phyloP scores from a whole-genome alignment of 37 sponge, comb jelly and placozoan species.

The Halisarca cf. caerulea region DNA sequence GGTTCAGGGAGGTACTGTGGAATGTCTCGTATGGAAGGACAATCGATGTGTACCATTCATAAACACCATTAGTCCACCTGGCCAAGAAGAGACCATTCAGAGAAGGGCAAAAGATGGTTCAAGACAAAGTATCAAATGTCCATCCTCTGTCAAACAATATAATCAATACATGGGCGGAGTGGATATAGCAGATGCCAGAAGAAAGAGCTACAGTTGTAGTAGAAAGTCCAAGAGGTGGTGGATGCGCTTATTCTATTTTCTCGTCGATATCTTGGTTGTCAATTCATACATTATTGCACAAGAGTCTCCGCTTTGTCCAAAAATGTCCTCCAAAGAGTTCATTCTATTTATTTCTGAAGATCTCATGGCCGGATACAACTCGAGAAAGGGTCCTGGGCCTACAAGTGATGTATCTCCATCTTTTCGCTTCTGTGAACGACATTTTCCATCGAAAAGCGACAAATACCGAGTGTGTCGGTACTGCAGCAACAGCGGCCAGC shows the following conservation, averaged over 20 bases:
- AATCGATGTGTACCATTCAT: neutral
- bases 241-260: slow-evolving; percentile 7
- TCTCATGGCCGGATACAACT: neutral
- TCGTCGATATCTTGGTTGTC: neutral
- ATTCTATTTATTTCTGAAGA: neutral
- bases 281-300: neutral
- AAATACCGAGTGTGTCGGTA: too few species aligned
- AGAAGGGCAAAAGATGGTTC: neutral
- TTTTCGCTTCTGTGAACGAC: neutral
- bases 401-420: neutral
- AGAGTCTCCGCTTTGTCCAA: neutral
- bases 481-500: too few species aligned
- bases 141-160: neutral
- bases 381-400: neutral
- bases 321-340: neutral
- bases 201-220: neutral
- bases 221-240: slow-evolving; percentile 26
- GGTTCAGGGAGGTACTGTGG: too few species aligned
- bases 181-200: slow-evolving; percentile 14
- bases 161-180: slow-evolving; percentile 52
- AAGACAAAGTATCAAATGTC: neutral
- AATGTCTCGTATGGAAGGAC: neutral
- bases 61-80: neutral
- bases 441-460: neutral
- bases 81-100: neutral